A percentile compares a stretch with the other conserved stretches of the same genome.
These are phyloP conservation scores for Cepaea hortensis DNA, from an alignment of 2,888 invertebrate species.

Conservation along the genomic window DNA sequence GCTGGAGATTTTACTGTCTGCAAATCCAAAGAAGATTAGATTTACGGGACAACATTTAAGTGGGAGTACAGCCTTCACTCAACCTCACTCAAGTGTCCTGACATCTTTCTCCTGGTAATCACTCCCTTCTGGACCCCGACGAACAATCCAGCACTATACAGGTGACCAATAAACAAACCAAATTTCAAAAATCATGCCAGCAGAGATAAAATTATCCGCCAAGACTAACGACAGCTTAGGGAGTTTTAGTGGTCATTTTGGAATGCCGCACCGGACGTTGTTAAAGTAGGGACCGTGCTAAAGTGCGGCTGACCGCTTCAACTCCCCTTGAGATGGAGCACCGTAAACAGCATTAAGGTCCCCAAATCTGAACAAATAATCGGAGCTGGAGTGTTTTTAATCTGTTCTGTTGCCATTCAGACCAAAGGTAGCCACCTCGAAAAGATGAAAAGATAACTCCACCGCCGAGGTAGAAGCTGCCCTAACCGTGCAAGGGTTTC, in stretches of 20 bases:
- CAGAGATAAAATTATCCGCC: background rate
- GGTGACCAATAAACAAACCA: conserved; percentile 45
- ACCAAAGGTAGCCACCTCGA: background rate
- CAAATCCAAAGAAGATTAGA: conserved; percentile 32
- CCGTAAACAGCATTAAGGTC: conserved; percentile 35
- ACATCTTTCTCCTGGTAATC: conserved; percentile 21
- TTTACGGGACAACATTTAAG: conserved; percentile 38
- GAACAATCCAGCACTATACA: conserved; percentile 9
- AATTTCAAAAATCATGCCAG: conserved; percentile 22
- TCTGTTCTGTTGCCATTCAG: conserved; percentile 23
- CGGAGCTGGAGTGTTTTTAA: conserved; percentile 42
- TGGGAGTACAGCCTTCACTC: conserved; percentile 33
- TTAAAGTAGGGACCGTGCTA: conserved; percentile 27
- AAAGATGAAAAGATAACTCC: conserved; percentile 34
- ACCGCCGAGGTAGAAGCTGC: conserved; percentile 26
- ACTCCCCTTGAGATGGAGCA: conserved; percentile 28
- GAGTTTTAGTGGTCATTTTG: conserved; percentile 37
- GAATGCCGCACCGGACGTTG: conserved; percentile 22
- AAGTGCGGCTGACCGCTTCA: conserved; percentile 37
- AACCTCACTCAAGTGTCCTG: conserved; percentile 22
- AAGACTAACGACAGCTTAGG: conserved; percentile 28
- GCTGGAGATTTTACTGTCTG: conserved; percentile 15
- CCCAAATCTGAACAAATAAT: conserved; percentile 45
- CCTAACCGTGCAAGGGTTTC: background rate
- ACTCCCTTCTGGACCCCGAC: background rate